These are phyloP conservation scores for Coreoperca whiteheadi DNA, from an alignment of 2,113 vertebrate genomes.

Conservation along the genomic window DNA sequence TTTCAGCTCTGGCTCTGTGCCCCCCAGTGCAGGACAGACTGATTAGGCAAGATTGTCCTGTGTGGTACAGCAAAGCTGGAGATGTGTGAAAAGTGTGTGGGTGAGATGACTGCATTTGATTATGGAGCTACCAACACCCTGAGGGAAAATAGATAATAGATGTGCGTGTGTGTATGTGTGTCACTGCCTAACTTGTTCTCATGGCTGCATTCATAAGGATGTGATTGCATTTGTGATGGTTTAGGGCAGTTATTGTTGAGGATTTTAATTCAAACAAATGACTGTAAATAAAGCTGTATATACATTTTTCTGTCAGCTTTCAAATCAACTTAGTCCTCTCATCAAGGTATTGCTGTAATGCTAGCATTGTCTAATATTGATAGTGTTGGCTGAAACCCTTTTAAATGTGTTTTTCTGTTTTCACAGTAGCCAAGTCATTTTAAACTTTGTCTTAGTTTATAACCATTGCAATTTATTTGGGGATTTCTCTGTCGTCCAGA, in stretches of 20 bases:
- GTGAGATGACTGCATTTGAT: conserved; percentile 71
- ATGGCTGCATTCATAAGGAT: conserved; percentile 33
- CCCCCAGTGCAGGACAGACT: conserved; percentile 32
- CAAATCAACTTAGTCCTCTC: conserved; percentile 4
- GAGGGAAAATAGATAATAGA: conserved; percentile 59
- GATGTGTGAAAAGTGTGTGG: conserved; percentile 69
- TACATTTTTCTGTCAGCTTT: conserved; percentile 19
- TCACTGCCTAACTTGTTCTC: conserved; percentile 25
- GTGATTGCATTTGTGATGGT: conserved; percentile 28
- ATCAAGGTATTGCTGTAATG: neutral
- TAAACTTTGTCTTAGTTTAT: neutral
- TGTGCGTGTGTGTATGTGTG: conserved; percentile 19
- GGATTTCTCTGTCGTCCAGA: neutral
- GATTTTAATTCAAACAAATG: conserved; percentile 46
- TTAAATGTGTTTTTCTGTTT: neutral
- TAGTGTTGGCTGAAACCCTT: neutral
- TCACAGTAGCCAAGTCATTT: neutral
- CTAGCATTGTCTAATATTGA: neutral
- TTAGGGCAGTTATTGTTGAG: conserved; percentile 28
- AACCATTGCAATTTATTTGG: neutral
- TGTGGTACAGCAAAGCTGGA: conserved; percentile 57
- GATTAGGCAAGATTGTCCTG: conserved; percentile 60
- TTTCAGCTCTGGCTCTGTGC: conserved; percentile 61
- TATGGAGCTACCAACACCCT: conserved; percentile 59
- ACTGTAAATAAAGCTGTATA: conserved; percentile 16